Percentiles rank a stretch among this genome's conserved stretches.
Conservation (phyloP, 2,888 invertebrate species). For the Yponomeuta sedellus region DNA sequence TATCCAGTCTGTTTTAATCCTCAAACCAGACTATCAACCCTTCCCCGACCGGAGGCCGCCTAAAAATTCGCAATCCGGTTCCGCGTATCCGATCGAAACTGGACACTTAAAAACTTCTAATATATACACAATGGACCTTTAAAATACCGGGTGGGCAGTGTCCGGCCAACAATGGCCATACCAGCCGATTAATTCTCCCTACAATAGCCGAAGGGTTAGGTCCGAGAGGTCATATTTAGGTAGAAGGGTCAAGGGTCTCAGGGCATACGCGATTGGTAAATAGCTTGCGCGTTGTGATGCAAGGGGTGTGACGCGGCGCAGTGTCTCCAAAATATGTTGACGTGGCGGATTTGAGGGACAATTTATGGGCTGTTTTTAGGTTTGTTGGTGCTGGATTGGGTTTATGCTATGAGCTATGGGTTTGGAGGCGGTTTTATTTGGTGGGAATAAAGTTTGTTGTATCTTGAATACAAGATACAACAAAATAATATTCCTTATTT, state of each 20-base stretch:
- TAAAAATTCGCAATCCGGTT: conserved; percentile 42
- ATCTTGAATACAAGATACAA: no score
- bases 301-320: conserved; percentile 62
- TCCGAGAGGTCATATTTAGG: conserved; percentile 73
- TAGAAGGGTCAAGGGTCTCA: conserved; percentile 65
- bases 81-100: conserved; percentile 32
- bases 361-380: conserved; percentile 50
- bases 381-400: conserved; percentile 26
- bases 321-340: conserved; percentile 63
- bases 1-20: conserved; percentile 3
- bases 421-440: background rate
- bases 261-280: conserved; percentile 53
- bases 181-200: conserved; percentile 68
- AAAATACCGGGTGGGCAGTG: conserved; percentile 55
- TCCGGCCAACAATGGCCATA: conserved; percentile 56
- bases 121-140: conserved; percentile 57
- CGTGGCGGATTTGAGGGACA: conserved; percentile 37
- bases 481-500: no score
- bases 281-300: conserved; percentile 28
- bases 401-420: conserved; percentile 16
- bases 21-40: conserved; percentile 15
- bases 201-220: conserved; percentile 65
- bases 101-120: conserved; percentile 67
- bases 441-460: no score
- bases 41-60: conserved; percentile 5